Evolutionary conservation across 2,888 invertebrate species (phyloP), one percentile per base, ranked within the genome.

Genomic region (Macaria liturata): DNA sequence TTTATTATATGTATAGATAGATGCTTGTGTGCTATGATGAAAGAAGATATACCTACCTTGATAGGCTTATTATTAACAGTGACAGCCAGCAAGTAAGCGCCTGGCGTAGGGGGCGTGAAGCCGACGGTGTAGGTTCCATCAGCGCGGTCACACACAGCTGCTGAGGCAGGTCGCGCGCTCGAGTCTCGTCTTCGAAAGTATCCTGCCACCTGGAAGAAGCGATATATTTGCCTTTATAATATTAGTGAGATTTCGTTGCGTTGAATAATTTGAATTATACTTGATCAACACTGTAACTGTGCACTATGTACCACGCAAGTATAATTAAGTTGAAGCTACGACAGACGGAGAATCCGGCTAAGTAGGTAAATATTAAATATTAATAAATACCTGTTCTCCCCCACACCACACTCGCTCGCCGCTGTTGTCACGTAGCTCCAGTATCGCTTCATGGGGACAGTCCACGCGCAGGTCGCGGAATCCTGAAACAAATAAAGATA

Each of bases 361-460:
- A 20, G 20, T 20, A 20, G 20, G 20, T 20, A 20, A 20, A 20
- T 20, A 20, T 20, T 20, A 20, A 20, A 20, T 20, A 20, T 1
- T 20, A 20, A 20, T 20, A 20, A 20, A 42, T 64, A 95, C 92
- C 80, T 85, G 86, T 69, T 95, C 93, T 0, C 95, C 95, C 0
- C 95, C 95, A 68, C 95, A 94, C 80, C 95, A 94, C 39, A 96
- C 83, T 0, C 94, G 90, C 55, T 93, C 93, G 0, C 94, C 94
- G 62, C 93, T 94, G 52, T 88, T 89, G 71, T 96, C 95, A 7
- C 94, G 85, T 0, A 95, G 91, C 66, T 94, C 93, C 60, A 96
- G 67, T 3, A 91, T 76, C 0, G 94, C 87, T 68, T 94, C 94
- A 9, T 94, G 94, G 63, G 92, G 93, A 59, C 92, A 90, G 56